phyloP scores from a whole-genome alignment of 2,888 invertebrate species.

The Hesperia comma region DNA sequence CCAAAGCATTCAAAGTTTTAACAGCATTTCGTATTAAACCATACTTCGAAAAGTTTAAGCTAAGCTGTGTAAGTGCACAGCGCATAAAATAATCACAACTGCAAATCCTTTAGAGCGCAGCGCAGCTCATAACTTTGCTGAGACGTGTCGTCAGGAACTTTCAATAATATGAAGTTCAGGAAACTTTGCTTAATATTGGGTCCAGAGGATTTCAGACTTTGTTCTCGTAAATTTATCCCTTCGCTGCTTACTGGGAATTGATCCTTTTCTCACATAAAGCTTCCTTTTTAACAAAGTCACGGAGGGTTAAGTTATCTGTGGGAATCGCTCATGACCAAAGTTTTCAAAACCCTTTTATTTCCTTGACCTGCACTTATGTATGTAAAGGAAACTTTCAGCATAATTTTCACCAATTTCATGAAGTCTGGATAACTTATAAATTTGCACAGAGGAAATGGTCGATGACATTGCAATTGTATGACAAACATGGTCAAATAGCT shows the following conservation, averaged over 20 bases:
- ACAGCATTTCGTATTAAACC: not conserved
- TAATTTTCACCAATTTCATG: too few relatives aligned
- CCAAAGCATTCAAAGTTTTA: too few relatives aligned
- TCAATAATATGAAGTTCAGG: constrained; percentile 5
- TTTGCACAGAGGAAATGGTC: too few relatives aligned
- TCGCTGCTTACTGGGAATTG: not conserved
- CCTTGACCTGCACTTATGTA: too few relatives aligned
- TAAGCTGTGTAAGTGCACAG: constrained; percentile 14
- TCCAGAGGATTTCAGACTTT: not conserved
- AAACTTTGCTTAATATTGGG: constrained; percentile 10
- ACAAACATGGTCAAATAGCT: too few relatives aligned
- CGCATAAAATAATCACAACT: constrained; percentile 28
- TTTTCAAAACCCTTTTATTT: too few relatives aligned
- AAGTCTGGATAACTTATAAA: too few relatives aligned
- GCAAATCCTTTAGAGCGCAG: constrained; percentile 30
- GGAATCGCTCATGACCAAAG: too few relatives aligned
- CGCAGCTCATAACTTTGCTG: constrained; percentile 19
- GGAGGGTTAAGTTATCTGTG: too few relatives aligned
- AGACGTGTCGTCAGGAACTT: constrained; percentile 9
- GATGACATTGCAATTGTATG: too few relatives aligned
- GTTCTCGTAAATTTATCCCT: not conserved
- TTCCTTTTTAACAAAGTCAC: not conserved
- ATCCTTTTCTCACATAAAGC: not conserved
- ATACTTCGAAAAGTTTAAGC: not conserved
- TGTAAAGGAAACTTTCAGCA: too few relatives aligned